phyloP scores from a whole-genome alignment of 2,888 invertebrate genomes.

The Eilema caniola region DNA sequence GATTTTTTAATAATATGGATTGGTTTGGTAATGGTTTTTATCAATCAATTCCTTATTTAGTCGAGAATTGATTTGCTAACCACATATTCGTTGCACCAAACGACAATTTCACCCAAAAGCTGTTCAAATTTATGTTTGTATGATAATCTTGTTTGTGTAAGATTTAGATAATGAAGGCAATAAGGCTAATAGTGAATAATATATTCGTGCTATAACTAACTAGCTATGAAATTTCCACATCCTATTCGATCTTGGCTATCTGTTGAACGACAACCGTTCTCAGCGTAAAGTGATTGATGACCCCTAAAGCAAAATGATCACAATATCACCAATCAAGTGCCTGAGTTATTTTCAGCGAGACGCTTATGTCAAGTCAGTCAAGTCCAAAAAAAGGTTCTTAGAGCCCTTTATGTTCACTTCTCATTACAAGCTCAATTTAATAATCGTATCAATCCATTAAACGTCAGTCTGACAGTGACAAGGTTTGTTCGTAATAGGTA shows the following conservation, averaged over 20 bases:
- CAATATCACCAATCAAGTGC: background rate
- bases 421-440: slow-evolving; percentile 2
- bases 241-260: background rate
- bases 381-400: background rate
- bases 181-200: no score
- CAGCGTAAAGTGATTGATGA: background rate
- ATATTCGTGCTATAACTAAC: no score
- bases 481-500: background rate
- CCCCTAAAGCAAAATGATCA: no score
- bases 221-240: background rate
- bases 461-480: background rate
- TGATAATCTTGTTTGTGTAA: no score
- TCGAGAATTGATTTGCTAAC: no score
- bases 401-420: background rate
- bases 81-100: no score
- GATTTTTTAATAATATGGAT: background rate
- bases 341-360: background rate
- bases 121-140: no score
- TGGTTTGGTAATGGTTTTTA: no score
- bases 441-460: background rate
- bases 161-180: no score
- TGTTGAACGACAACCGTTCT: background rate
- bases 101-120: no score
- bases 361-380: background rate
- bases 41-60: no score